These are phyloP conservation scores for Parnassius smintheus DNA, from an alignment of 2,888 invertebrate genomes.

Conservation along the genomic window DNA sequence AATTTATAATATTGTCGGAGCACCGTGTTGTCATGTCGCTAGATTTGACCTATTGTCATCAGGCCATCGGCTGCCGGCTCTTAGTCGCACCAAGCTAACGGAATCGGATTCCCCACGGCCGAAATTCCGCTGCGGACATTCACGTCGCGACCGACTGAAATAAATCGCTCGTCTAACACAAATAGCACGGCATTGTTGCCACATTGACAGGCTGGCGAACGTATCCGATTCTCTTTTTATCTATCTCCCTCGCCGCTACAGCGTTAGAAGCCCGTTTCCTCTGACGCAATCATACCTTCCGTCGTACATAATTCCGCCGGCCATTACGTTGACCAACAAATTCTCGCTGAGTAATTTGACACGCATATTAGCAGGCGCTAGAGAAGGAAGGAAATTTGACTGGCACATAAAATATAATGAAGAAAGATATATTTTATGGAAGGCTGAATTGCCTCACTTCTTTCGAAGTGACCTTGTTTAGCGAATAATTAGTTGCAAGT, in stretches of 20 bases:
- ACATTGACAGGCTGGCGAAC: conserved; percentile 72
- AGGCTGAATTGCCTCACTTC: conserved; percentile 15
- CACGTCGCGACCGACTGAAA: conserved; percentile 78
- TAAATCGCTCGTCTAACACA: conserved; percentile 79
- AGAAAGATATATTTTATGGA: conserved; percentile 8
- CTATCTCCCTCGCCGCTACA: conserved; percentile 35
- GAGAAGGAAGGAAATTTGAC: conserved; percentile 42
- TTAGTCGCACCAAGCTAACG: conserved; percentile 59
- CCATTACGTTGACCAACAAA: conserved; percentile 34
- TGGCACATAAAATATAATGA: conserved; percentile 15
- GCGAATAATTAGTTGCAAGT: conserved; percentile 25
- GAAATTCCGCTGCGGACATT: conserved; percentile 77
- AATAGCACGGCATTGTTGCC: conserved; percentile 77
- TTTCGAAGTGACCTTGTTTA: conserved; percentile 27
- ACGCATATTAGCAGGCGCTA: conserved; percentile 40
- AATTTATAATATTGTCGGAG: conserved; percentile 58
- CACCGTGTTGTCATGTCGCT: conserved; percentile 49
- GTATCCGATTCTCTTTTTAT: conserved; percentile 75
- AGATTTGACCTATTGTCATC: conserved; percentile 36
- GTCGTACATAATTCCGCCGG: conserved; percentile 48
- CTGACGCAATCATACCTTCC: conserved; percentile 57
- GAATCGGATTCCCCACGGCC: conserved; percentile 74
- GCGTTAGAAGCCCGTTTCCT: conserved; percentile 43
- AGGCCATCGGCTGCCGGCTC: conserved; percentile 34
- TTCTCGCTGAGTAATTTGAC: conserved; percentile 45